Evolutionary conservation across 2,888 invertebrate genomes (phyloP), one percentile per base, ranked within the genome.

Genomic region (Linyphia triangularis): DNA sequence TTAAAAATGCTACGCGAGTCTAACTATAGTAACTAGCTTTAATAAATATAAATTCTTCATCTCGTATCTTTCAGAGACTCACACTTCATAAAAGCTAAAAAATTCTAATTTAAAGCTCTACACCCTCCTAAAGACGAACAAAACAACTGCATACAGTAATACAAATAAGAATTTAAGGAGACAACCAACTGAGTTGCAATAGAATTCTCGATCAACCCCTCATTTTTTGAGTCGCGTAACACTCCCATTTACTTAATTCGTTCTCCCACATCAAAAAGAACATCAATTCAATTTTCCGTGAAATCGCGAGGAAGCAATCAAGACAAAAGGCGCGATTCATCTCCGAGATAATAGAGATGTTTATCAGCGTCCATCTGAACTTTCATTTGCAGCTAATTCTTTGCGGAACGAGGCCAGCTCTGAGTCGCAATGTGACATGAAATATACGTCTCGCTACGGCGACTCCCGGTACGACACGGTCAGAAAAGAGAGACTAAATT

Each of bases 401-500:
- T 51, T 51, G 51, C 51, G n/a, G n/a, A n/a, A n/a, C n/a, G n/a
- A 33, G 9, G 33, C 33, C 5, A 9, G 51, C 51, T 51, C n/a
- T 51, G 13, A 51, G 51, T 16, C 51, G 51, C 9, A 51, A 51
- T n/a, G 51, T 51, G 51, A 51, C 51, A 51, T 51, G 51, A 51
- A 51, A 51, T 51, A 51, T 51, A n/a, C 16, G 51, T 51, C 51
- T 51, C 51, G n/a, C 51, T 51, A 51, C 3, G n/a, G 51, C 51
- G 51, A 51, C 51, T 51, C 51, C 51, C 13, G n/a, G n/a, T n/a
- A 51, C 51, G 51, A 51, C 16, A 2, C 51, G 13, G 51, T n/a
- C 51, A 5, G n/a, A 51, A 51, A 78, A 51, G 37, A 33, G 43
- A 4, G n/a, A 30, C 33, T n/a, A 69, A 81, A 81, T 81, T 69